A percentile compares a stretch with the other conserved stretches of the same genome.
These are phyloP conservation scores for Sternarchorhynchus goeldii DNA, from an alignment of 2,797 vertebrate species.

Conservation along the genomic window DNA sequence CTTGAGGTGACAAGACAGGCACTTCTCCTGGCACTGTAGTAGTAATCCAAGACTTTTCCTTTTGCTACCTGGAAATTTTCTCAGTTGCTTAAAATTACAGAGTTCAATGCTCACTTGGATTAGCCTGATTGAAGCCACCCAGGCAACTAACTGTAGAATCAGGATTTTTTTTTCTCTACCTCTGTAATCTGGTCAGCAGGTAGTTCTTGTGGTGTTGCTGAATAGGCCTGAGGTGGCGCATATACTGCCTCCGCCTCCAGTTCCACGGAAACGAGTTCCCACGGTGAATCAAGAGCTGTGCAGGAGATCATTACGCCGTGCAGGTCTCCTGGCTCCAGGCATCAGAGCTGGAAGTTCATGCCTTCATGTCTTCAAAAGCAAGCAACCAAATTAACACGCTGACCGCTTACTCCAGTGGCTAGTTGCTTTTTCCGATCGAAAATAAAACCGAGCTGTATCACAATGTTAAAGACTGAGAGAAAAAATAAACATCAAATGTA, in stretches of 20 bases:
- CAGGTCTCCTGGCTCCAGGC: no score
- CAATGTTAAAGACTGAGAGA: no score
- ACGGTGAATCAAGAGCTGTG: not conserved
- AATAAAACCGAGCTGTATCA: no score
- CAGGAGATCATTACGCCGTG: not conserved
- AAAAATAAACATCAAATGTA: no score
- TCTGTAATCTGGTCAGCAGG: constrained; percentile 12
- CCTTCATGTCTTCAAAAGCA: no score
- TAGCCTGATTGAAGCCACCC: constrained; percentile 9
- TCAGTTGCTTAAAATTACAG: not conserved
- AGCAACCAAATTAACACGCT: no score
- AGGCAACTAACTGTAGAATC: not conserved
- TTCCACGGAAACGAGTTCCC: not conserved
- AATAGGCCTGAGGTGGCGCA: not conserved
- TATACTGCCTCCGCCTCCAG: not conserved
- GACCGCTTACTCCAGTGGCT: no score
- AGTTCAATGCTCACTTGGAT: constrained; percentile 3
- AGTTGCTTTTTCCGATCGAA: no score
- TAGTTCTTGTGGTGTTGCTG: not conserved
- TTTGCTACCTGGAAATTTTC: not conserved
- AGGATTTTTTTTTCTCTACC: not conserved
- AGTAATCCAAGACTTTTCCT: not conserved
- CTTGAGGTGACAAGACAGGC: not conserved
- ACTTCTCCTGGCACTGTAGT: not conserved
- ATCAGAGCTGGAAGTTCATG: no score